Percentiles rank a stretch among this genome's conserved stretches.
These are phyloP conservation scores for Drosophila kuntzei DNA, from an alignment of 2,888 invertebrate genomes.

Conservation along the genomic window DNA sequence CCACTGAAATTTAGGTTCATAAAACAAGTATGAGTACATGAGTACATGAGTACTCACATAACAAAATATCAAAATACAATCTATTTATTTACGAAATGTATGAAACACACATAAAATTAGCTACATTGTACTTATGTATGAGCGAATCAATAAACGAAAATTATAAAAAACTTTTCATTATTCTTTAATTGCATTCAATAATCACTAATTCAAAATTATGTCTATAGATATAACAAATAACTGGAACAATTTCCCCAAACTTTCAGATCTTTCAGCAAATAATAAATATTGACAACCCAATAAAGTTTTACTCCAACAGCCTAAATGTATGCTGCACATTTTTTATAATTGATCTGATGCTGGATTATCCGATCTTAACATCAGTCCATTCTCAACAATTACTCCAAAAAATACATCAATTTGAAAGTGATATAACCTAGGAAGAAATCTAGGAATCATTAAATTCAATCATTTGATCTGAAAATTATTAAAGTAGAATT, in stretches of 20 bases:
- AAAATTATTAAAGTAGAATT: no score
- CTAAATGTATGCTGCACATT: not conserved
- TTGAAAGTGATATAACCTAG: no score
- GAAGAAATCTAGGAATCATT: no score
- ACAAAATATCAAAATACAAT: conserved; percentile 39
- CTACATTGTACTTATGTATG: conserved; percentile 48
- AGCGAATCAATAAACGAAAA: conserved; percentile 56
- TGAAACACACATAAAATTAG: conserved; percentile 38
- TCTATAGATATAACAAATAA: no score
- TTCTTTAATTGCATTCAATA: not conserved
- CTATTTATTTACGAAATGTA: conserved; percentile 43
- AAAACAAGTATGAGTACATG: conserved; percentile 28
- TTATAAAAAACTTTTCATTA: conserved; percentile 17
- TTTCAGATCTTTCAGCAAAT: not conserved
- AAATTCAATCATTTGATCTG: no score
- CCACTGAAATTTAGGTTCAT: conserved; percentile 25
- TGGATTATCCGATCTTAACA: not conserved
- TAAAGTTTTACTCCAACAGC: not conserved
- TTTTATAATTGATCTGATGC: not conserved
- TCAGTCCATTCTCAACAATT: no score
- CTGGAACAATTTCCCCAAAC: not conserved
- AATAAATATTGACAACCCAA: not conserved
- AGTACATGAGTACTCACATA: conserved; percentile 40
- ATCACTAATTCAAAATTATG: no score
- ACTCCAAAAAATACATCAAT: no score